Percentiles rank a stretch among this genome's conserved stretches.
Conservation (phyloP, 2,797 vertebrate species). For the Liasis olivaceus region DNA sequence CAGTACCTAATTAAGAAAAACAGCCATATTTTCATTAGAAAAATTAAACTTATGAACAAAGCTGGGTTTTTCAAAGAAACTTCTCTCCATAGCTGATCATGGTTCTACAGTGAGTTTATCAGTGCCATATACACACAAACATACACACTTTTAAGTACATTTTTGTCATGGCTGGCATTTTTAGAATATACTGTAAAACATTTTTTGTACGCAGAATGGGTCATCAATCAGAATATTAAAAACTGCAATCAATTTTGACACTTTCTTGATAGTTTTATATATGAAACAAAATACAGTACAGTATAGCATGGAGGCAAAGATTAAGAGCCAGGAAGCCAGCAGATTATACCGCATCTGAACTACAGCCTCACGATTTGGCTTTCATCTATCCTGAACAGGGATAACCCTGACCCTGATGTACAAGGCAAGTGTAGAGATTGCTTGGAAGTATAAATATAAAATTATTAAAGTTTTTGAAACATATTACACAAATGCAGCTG, state of each 20-base stretch:
- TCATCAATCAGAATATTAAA: background rate
- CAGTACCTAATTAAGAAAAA: constrained; percentile 60
- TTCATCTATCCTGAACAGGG: background rate
- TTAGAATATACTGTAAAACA: background rate
- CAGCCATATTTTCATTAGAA: rapidly evolving
- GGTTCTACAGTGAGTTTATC: background rate
- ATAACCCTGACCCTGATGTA: background rate
- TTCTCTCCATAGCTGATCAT: background rate
- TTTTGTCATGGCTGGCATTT: background rate
- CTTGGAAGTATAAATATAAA: background rate
- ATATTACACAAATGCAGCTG: background rate
- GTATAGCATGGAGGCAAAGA: background rate
- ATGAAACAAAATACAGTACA: background rate
- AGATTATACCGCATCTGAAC: background rate
- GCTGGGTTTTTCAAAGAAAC: background rate
- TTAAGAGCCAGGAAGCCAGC: background rate
- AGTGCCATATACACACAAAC: background rate
- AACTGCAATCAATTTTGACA: background rate
- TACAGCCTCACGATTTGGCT: background rate
- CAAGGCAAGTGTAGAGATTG: background rate
- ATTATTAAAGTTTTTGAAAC: background rate
- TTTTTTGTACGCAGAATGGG: background rate
- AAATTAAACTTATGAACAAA: background rate
- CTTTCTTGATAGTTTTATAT: background rate
- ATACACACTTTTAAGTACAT: background rate